A percentile compares a stretch with the other conserved stretches of the same genome.
Evolutionary conservation across 1,140 invertebrate genomes (phyloP).

Genomic region (Conus ventricosus): DNA sequence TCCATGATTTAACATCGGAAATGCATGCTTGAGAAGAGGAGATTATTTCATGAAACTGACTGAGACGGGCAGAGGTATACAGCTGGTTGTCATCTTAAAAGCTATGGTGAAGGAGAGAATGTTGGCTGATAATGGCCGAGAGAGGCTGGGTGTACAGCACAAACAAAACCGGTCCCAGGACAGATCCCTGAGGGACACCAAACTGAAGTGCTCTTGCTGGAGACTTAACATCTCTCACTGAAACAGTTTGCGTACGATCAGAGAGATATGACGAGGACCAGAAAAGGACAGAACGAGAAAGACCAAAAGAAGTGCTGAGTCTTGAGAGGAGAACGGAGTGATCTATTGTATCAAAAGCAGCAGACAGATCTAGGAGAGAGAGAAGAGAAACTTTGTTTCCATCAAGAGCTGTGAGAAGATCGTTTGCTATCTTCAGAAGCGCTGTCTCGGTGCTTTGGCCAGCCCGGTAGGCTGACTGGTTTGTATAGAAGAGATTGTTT

Average conservation of each 20-base stretch:
- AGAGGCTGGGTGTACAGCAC: not conserved
- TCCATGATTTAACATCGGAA: no score
- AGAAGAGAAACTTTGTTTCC: not conserved
- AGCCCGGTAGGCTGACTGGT: slow-evolving; percentile 26
- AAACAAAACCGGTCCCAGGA: not conserved
- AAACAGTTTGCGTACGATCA: not conserved
- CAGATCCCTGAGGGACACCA: slow-evolving; percentile 5
- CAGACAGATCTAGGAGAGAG: not conserved
- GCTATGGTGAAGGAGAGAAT: not conserved
- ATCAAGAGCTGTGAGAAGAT: not conserved
- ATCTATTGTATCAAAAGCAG: slow-evolving; percentile 10
- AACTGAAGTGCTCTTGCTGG: not conserved
- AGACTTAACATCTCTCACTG: not conserved
- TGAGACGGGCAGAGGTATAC: not conserved
- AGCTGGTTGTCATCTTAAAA: not conserved
- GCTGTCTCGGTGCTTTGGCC: slow-evolving; percentile 17
- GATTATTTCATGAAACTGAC: not conserved
- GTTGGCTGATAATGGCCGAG: not conserved
- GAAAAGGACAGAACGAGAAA: not conserved
- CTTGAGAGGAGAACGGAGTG: not conserved
- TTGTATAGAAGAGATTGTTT: not conserved
- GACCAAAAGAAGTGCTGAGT: no score
- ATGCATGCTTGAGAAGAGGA: no score
- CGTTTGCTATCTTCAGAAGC: not conserved
- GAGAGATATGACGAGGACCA: not conserved